These are phyloP conservation scores for Tympanoctomys barrerae DNA, from an alignment of 2,797 vertebrate genomes.

Conservation along the genomic window DNA sequence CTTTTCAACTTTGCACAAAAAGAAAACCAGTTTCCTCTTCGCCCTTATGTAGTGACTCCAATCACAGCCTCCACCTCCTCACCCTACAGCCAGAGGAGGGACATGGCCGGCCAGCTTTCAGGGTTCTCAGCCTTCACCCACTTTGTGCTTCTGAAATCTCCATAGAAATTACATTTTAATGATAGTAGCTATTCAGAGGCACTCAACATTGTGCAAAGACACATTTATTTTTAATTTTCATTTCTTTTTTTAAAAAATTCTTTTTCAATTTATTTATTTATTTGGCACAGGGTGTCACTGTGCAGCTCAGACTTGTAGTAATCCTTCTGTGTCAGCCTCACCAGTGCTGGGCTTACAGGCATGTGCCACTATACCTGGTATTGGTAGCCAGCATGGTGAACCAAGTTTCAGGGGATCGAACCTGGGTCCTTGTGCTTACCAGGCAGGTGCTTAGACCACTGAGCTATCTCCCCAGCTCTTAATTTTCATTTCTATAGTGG, in stretches of 20 bases:
- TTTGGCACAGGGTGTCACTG: no score
- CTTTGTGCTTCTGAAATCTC: not conserved
- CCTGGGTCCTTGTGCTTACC: no score
- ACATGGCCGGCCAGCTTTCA: accelerated
- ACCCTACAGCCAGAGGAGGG: accelerated
- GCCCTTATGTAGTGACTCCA: not conserved
- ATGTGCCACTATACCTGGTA: no score
- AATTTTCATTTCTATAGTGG: slow-evolving; percentile 13
- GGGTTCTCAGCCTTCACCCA: not conserved
- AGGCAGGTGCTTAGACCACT: no score
- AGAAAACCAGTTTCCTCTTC: not conserved
- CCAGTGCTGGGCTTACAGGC: no score
- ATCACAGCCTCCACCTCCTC: accelerated
- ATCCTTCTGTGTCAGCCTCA: no score
- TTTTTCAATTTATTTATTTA: no score
- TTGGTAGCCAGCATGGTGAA: no score
- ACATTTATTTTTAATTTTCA: not conserved
- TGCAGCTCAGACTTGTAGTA: no score
- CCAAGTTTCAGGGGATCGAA: no score
- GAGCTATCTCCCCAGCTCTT: not conserved
- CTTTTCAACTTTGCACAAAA: not conserved
- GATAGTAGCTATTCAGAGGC: not conserved
- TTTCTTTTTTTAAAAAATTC: not conserved
- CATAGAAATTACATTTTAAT: not conserved
- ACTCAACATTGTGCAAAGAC: not conserved